Evolutionary conservation across 2,888 invertebrate species (phyloP), one percentile per base, ranked within the genome.

Genomic region (Bellardia bayeri): DNA sequence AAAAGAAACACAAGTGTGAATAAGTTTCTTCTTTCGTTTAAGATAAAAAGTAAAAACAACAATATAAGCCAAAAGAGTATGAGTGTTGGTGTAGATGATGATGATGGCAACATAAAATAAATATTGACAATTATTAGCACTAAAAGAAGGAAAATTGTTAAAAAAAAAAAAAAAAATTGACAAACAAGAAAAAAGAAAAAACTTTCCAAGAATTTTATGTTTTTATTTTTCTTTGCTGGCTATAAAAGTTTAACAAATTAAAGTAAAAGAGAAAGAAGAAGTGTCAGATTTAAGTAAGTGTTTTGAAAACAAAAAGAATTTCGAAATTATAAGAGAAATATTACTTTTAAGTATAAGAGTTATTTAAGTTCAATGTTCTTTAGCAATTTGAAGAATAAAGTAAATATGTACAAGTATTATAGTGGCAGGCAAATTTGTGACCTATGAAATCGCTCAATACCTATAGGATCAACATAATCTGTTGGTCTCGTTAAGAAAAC

Each of bases 101-200:
- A 42, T 63, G 63, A 78, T 61, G 56, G 71, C 71, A 83, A 58
- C 37, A 82, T 66, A 82, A 82, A 78, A 83, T 71, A 83, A 83
- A 83, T 78, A 83, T 83, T 83, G 83, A 78, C 83, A 83, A 78
- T 78, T 78, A 83, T 83, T 78, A 78, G 83, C 83, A 75, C 71
- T 45, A 64, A 76, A 63, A 58, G 30, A n/a, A 63, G 49, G n/a
- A 83, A 82, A 75, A 82, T 74, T 66, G 45, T 4, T 49, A 45
- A 16, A n/a, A n/a, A n/a, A n/a, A n/a, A n/a, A n/a, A n/a, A n/a
- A n/a, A n/a, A n/a, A 64, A 58, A 56, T 56, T 56, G 5, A 7
- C 8, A 30, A 69, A 23, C 23, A 40, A 23, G 63, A 13, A 72
- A 42, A 58, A 37, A 81, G 23, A 30, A 56, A n/a, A 64, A 58